Conservation (phyloP, 1,140 invertebrate genomes). For the Drosophila cardini region DNA sequence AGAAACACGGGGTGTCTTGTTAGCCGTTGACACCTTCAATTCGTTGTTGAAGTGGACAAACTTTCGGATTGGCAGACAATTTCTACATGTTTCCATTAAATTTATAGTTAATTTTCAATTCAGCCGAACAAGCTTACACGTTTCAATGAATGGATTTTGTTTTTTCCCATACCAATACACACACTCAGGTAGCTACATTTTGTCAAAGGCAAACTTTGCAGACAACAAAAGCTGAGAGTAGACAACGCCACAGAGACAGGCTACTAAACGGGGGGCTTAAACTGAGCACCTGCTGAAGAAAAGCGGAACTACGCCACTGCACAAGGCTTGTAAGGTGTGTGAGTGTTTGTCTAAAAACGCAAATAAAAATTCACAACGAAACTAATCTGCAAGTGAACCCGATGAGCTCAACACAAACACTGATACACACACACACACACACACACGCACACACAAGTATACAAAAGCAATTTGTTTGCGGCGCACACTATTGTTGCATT, state of each 20-base stretch:
- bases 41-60: constrained; percentile 19
- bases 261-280: background rate
- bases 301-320: constrained; percentile 52
- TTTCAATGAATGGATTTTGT: constrained; percentile 78
- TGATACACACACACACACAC: constrained; percentile 47
- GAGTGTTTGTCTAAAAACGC: constrained; percentile 52
- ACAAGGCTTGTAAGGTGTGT: constrained; percentile 32
- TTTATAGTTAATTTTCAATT: constrained; percentile 84
- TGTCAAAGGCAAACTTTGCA: constrained; percentile 78
- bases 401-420: constrained; percentile 42
- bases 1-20: constrained; percentile 2
- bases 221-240: constrained; percentile 70
- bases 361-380: constrained; percentile 70
- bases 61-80: constrained; percentile 41
- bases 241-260: constrained; percentile 29
- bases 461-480: constrained; percentile 81
- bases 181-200: constrained; percentile 31
- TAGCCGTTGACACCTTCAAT: constrained; percentile 34
- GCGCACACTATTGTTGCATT: constrained; percentile 81
- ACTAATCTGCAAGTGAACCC: constrained; percentile 79
- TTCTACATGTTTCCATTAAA: constrained; percentile 70
- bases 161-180: constrained; percentile 8
- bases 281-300: constrained; percentile 8
- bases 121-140: constrained; percentile 76
- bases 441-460: constrained; percentile 16